These are phyloP conservation scores for Lycaon pictus DNA, from an alignment of 2,113 vertebrate species.

Conservation along the genomic window DNA sequence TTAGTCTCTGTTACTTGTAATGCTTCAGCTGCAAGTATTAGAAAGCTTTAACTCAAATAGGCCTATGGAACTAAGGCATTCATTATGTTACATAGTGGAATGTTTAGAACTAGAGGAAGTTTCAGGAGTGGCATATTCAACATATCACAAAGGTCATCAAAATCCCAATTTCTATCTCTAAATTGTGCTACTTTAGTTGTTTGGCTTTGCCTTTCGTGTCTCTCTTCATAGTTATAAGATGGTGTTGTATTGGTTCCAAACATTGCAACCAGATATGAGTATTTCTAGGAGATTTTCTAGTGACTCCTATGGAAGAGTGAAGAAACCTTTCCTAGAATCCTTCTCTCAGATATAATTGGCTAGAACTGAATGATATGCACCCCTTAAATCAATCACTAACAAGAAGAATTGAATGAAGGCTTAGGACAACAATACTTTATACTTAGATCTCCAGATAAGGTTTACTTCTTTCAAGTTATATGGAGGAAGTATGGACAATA, in stretches of 20 bases:
- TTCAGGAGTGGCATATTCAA: neutral
- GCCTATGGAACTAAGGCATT: neutral
- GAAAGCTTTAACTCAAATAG: neutral
- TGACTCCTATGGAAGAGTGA: neutral
- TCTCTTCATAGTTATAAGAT: neutral
- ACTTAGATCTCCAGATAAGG: neutral
- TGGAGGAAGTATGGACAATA: neutral
- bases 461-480: neutral
- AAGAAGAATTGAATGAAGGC: neutral
- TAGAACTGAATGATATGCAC: neutral
- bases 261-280: neutral
- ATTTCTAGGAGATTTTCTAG: neutral
- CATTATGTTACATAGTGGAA: neutral
- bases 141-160: neutral
- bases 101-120: neutral
- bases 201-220: neutral
- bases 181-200: neutral
- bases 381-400: neutral
- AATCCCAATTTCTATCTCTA: neutral
- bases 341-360: neutral
- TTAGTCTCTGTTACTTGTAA: neutral
- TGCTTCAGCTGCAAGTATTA: neutral
- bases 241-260: neutral
- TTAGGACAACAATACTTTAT: neutral
- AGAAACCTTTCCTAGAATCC: neutral